Conservation (phyloP, 1,140 invertebrate species). For the Achatina immaculata region DNA sequence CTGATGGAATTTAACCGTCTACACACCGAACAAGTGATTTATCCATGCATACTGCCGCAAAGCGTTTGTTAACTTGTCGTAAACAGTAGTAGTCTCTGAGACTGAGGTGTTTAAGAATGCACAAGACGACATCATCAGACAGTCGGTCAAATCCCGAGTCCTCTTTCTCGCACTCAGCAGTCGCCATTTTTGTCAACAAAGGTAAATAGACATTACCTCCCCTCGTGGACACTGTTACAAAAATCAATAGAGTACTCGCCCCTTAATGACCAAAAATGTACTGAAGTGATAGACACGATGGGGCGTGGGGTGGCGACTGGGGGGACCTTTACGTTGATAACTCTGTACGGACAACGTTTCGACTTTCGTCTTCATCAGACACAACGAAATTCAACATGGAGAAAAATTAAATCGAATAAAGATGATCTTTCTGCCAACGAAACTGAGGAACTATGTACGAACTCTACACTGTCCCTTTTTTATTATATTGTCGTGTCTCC, state of each 20-base stretch:
- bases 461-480: too few species aligned
- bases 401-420: too few species aligned
- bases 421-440: too few species aligned
- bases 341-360: too few species aligned
- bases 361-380: too few species aligned
- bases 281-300: too few species aligned
- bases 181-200: constrained; percentile 38
- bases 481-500: too few species aligned
- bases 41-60: constrained; percentile 34
- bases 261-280: neutral
- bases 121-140: constrained; percentile 34
- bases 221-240: neutral
- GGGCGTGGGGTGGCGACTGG: too few species aligned
- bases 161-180: constrained; percentile 28
- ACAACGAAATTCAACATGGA: too few species aligned
- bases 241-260: neutral
- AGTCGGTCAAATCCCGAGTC: constrained; percentile 32
- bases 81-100: constrained; percentile 34
- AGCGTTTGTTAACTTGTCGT: constrained; percentile 21
- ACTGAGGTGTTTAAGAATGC: constrained; percentile 20
- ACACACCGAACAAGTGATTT: constrained; percentile 32
- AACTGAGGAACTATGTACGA: too few species aligned
- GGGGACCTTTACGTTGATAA: too few species aligned
- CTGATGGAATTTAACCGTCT: neutral
- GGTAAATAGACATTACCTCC: constrained; percentile 25